Conservation (phyloP, 2,113 vertebrate genomes). For the human region GRCh38 chr4:156787501-156788000, state of each 20-base stretch:
- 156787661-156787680: neutral
- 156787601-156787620: neutral
- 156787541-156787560: too few species aligned
- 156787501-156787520: neutral
- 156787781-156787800: too few species aligned
- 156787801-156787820: neutral
- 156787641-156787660: neutral
- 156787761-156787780: neutral
- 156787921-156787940: neutral
- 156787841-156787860: neutral
- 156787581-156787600: neutral
- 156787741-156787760: neutral
- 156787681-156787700: neutral
- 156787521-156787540: neutral
- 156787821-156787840: neutral
- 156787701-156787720: too few species aligned
- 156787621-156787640: neutral
- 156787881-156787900: neutral
- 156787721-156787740: neutral
- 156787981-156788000: rapidly evolving
- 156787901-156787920: neutral
- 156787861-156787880: neutral
- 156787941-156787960: neutral
- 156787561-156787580: neutral
- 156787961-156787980: neutral